Conservation (phyloP, 2,888 invertebrate species). For the Epicampocera succincta region DNA sequence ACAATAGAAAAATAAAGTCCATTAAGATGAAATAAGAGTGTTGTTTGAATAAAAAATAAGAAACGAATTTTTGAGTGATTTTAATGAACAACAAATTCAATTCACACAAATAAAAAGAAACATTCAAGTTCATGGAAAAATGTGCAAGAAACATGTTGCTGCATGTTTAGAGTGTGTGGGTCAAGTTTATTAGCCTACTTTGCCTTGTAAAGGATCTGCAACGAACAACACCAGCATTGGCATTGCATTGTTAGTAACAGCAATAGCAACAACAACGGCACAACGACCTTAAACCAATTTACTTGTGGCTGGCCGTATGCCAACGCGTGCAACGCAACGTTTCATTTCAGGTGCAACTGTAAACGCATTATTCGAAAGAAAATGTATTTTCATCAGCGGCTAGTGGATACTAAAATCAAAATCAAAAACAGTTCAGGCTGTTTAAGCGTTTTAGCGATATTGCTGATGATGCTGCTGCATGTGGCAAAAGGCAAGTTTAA, state of each 20-base stretch:
- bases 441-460: slow-evolving; percentile 50
- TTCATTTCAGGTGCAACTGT: slow-evolving; percentile 26
- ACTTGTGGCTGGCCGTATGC: slow-evolving; percentile 40
- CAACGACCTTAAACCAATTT: slow-evolving; percentile 67
- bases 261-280: slow-evolving; percentile 2
- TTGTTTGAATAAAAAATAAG: slow-evolving; percentile 1
- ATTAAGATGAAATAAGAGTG: slow-evolving; percentile 2
- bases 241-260: background rate
- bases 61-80: background rate
- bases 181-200: slow-evolving; percentile 69
- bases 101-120: slow-evolving; percentile 7
- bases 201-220: slow-evolving; percentile 63
- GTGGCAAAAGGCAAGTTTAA: slow-evolving; percentile 62
- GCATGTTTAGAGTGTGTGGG: slow-evolving; percentile 57
- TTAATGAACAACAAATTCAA: background rate
- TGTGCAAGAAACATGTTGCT: slow-evolving; percentile 41
- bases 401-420: slow-evolving; percentile 49
- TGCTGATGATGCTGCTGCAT: slow-evolving; percentile 48
- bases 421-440: slow-evolving; percentile 42
- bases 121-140: slow-evolving; percentile 39
- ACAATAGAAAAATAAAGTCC: slow-evolving; percentile 9
- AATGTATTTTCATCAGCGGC: slow-evolving; percentile 59
- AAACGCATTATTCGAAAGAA: slow-evolving; percentile 25
- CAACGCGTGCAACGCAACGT: slow-evolving; percentile 37
- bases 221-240: slow-evolving; percentile 38